Percentiles rank a stretch among this genome's conserved stretches.
Conservation (phyloP, 2,888 invertebrate species). For the Artemia sinica region DNA sequence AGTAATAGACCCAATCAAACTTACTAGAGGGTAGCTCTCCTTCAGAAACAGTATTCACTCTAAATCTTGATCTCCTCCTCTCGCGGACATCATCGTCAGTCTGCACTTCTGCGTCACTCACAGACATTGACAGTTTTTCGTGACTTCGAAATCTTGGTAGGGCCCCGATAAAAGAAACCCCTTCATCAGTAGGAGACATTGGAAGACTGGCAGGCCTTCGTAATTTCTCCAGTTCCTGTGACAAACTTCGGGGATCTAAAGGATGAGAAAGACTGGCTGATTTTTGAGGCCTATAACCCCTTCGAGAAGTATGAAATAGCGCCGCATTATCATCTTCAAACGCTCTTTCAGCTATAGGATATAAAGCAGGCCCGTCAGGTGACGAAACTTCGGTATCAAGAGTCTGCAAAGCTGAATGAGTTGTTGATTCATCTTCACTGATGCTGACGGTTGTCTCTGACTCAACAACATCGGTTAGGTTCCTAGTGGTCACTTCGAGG, state of each 20-base stretch:
- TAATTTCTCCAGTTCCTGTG: not conserved
- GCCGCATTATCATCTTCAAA: not conserved
- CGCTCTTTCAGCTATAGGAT: not conserved
- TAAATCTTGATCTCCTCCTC: not conserved
- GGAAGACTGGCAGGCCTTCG: conserved; percentile 7
- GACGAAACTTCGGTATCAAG: conserved; percentile 6
- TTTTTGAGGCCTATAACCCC: not conserved
- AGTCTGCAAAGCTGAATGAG: not conserved
- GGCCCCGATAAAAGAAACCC: not conserved
- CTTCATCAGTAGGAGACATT: conserved; percentile 4
- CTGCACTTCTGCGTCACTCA: conserved; percentile 13
- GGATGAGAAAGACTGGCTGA: conserved; percentile 11
- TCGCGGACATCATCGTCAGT: not conserved
- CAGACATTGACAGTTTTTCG: not conserved
- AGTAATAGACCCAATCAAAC: too few species aligned
- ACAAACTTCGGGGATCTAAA: conserved; percentile 6
- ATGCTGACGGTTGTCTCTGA: conserved; percentile 6
- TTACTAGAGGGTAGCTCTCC: not conserved
- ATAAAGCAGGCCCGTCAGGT: conserved; percentile 9
- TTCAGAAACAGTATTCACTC: not conserved
- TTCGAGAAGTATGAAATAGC: not conserved
- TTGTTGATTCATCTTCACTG: not conserved
- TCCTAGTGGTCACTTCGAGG: not conserved
- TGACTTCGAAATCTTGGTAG: not conserved
- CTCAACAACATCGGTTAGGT: conserved; percentile 6